phyloP scores from a whole-genome alignment of 2,888 invertebrate genomes.

The Strigamia crassipes region DNA sequence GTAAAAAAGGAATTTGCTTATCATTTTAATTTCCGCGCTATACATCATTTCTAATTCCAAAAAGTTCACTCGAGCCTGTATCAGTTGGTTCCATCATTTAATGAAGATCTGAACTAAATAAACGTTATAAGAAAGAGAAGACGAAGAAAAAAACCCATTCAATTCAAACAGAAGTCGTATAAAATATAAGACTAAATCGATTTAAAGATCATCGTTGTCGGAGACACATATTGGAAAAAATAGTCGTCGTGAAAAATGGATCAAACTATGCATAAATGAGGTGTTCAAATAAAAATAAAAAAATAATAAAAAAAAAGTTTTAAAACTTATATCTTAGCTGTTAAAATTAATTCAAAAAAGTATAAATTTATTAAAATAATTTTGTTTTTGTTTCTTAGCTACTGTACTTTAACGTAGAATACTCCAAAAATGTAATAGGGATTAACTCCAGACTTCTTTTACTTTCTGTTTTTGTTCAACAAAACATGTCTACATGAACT shows the following conservation, averaged over 20 bases:
- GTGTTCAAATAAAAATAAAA: background rate
- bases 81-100: background rate
- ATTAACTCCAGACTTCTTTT: no score
- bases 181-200: conserved; percentile 24
- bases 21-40: conserved; percentile 25
- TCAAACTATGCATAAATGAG: conserved; percentile 11
- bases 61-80: background rate
- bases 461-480: background rate
- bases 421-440: no score
- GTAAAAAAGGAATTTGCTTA: background rate
- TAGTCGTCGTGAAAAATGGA: conserved; percentile 1
- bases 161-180: conserved; percentile 26
- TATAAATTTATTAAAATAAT: no score
- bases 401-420: no score
- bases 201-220: conserved; percentile 36
- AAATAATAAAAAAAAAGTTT: background rate
- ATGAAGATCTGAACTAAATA: conserved; percentile 1
- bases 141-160: background rate
- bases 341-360: no score
- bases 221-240: conserved; percentile 27
- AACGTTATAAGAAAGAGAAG: background rate
- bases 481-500: background rate
- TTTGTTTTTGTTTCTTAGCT: no score
- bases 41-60: background rate
- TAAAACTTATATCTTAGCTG: no score